Evolutionary conservation across 2,888 invertebrate genomes (phyloP).

Genomic region (Hermaeophaga mercurialis): DNA sequence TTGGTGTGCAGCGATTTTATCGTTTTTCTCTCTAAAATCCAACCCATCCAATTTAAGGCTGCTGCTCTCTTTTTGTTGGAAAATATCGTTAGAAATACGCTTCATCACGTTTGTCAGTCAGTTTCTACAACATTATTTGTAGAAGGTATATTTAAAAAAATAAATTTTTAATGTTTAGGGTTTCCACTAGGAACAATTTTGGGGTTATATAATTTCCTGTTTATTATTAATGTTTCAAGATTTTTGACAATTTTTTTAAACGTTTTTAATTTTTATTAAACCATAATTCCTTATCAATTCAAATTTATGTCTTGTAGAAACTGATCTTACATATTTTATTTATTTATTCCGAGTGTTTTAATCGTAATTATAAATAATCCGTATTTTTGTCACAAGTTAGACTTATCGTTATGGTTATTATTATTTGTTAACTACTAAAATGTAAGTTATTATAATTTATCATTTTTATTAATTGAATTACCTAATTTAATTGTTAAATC

Average conservation of each 20-base stretch:
- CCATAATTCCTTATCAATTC: no score
- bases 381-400: conserved; percentile 32
- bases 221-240: no score
- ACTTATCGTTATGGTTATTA: conserved; percentile 32
- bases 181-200: no score
- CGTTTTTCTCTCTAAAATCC: conserved; percentile 28
- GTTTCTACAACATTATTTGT: no score
- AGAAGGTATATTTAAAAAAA: no score
- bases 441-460: conserved; percentile 6
- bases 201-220: no score
- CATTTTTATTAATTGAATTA: conserved; percentile 36
- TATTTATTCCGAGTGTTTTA: conserved; percentile 38
- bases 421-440: conserved; percentile 26
- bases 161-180: no score
- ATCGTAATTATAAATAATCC: conserved; percentile 16
- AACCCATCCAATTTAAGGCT: conserved; percentile 25
- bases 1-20: conserved; percentile 9
- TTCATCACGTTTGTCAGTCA: conserved; percentile 31
- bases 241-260: no score
- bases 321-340: conserved; percentile 33
- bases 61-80: conserved; percentile 30
- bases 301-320: no score
- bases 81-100: conserved; percentile 38
- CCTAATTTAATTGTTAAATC: conserved; percentile 31
- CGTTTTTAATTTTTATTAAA: no score